Percentiles rank a stretch among this genome's conserved stretches.
phyloP scores from a whole-genome alignment of 2,113 vertebrate species.

The Pteruthius melanotis region DNA sequence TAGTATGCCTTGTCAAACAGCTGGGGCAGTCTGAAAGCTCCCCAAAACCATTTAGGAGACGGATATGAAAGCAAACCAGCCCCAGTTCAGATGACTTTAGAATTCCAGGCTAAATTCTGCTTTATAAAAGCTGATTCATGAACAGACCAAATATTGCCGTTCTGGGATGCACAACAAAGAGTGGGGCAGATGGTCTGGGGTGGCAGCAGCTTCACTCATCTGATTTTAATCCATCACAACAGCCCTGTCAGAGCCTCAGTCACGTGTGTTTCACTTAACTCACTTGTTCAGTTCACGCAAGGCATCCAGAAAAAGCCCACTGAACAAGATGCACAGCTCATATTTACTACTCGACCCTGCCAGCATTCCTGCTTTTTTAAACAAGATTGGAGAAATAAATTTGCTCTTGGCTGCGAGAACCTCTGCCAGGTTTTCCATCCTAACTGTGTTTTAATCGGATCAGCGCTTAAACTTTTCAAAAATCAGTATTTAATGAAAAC shows the following conservation, averaged over 20 bases:
- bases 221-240: slow-evolving; percentile 53
- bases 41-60: neutral
- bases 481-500: slow-evolving; percentile 35
- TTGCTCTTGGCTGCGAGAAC: slow-evolving; percentile 6
- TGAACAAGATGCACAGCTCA: slow-evolving; percentile 17
- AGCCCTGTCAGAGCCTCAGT: slow-evolving; percentile 2
- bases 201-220: slow-evolving; percentile 31
- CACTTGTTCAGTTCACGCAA: neutral
- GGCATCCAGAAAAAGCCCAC: slow-evolving; percentile 23
- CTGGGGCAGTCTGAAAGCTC: neutral
- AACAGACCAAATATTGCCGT: slow-evolving; percentile 28
- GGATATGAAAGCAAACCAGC: neutral
- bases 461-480: slow-evolving; percentile 23
- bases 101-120: neutral
- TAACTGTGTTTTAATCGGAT: slow-evolving; percentile 15
- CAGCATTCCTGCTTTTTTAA: neutral
- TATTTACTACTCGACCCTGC: slow-evolving; percentile 31
- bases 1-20: neutral
- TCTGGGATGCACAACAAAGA: slow-evolving; percentile 33
- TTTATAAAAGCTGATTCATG: slow-evolving; percentile 18
- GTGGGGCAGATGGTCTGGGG: slow-evolving; percentile 51
- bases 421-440: slow-evolving; percentile 33
- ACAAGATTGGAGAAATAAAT: slow-evolving; percentile 44
- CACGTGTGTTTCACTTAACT: neutral
- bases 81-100: neutral